Percentiles rank a stretch among this genome's conserved stretches.
Evolutionary conservation across 2,888 invertebrate genomes (phyloP).

Genomic region (Antitype chi): DNA sequence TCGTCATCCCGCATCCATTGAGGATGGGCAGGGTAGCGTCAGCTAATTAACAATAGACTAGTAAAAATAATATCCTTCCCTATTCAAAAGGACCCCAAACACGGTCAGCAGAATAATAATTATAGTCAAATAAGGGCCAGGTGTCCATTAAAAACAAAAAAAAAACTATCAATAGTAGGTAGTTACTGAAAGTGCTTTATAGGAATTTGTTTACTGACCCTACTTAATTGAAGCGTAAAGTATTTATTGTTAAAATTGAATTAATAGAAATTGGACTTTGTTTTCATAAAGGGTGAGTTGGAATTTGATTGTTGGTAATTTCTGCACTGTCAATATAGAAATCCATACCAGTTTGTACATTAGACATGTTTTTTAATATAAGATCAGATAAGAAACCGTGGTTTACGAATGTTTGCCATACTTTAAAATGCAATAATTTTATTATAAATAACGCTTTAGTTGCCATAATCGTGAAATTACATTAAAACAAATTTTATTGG

Average conservation of each 20-base stretch:
- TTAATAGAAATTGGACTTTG: conserved; percentile 24
- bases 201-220: conserved; percentile 78
- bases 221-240: conserved; percentile 56
- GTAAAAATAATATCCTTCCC: conserved; percentile 52
- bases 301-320: not conserved
- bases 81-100: conserved; percentile 56
- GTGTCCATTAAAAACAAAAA: conserved; percentile 74
- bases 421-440: too few species aligned
- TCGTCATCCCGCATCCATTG: conserved; percentile 14
- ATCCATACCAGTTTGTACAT: not conserved
- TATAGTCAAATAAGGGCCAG: conserved; percentile 78
- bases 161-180: conserved; percentile 71
- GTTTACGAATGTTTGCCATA: too few species aligned
- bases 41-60: conserved; percentile 55
- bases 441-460: too few species aligned
- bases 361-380: not conserved
- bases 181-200: conserved; percentile 50
- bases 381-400: too few species aligned
- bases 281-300: not conserved
- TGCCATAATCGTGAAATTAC: too few species aligned
- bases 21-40: conserved; percentile 47
- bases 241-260: conserved; percentile 28
- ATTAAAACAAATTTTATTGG: too few species aligned
- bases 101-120: conserved; percentile 71
- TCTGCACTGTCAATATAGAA: not conserved